Conservation (phyloP, 2,797 vertebrate species). For the Macropodus opercularis region DNA sequence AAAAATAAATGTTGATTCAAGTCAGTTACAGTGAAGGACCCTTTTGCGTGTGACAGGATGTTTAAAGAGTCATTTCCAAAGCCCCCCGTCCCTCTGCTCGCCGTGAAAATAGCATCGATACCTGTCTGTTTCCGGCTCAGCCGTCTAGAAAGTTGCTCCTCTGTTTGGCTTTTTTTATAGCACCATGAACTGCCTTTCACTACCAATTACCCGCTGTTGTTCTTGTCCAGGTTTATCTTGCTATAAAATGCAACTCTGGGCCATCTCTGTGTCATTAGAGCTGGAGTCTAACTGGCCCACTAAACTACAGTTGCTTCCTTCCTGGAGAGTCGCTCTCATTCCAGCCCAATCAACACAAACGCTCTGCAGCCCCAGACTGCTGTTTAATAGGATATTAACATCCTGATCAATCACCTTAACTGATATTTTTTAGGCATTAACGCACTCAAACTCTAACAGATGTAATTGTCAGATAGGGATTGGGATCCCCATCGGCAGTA, state of each 20-base stretch:
- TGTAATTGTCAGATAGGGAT: constrained; percentile 84
- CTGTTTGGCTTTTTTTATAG: constrained; percentile 41
- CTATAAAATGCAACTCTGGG: constrained; percentile 68
- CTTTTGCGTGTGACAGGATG: constrained; percentile 35
- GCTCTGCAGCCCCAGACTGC: constrained; percentile 73
- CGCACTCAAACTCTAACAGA: constrained; percentile 83
- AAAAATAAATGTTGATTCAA: constrained; percentile 74
- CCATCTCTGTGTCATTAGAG: constrained; percentile 67
- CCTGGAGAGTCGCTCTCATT: constrained; percentile 71
- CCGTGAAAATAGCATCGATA: constrained; percentile 17
- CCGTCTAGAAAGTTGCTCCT: constrained; percentile 37
- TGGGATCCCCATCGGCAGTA: constrained; percentile 82
- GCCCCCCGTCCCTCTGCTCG: not conserved
- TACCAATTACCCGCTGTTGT: constrained; percentile 65
- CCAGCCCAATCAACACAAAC: constrained; percentile 79
- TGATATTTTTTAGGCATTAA: constrained; percentile 86
- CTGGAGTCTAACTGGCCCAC: constrained; percentile 66
- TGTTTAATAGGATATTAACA: constrained; percentile 85
- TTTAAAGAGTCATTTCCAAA: constrained; percentile 39
- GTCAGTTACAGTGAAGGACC: constrained; percentile 45
- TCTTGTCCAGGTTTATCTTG: constrained; percentile 70
- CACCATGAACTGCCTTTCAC: constrained; percentile 48
- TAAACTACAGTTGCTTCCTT: constrained; percentile 69
- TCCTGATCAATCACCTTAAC: constrained; percentile 87
- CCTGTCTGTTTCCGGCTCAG: constrained; percentile 37